A percentile compares a stretch with the other conserved stretches of the same genome.
phyloP scores from a whole-genome alignment of 2,888 invertebrate genomes.

The Machimus atricapillus region DNA sequence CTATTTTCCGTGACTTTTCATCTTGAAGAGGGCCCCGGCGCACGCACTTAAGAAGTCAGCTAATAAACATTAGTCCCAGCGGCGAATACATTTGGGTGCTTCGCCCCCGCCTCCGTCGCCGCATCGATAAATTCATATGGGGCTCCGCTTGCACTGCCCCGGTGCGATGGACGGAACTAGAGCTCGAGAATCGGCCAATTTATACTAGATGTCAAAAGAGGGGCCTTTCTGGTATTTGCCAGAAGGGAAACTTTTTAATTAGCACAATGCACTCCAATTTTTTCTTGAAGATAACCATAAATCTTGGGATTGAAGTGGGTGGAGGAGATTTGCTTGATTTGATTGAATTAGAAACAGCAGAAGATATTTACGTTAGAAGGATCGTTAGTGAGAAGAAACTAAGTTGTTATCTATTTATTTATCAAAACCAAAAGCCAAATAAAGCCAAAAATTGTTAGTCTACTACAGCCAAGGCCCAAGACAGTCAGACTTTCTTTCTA shows the following conservation, averaged over 20 bases:
- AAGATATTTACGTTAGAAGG: background rate
- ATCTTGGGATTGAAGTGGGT: background rate
- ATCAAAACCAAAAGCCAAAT: too few relatives aligned
- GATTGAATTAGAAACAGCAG: background rate
- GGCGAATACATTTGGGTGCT: conserved; percentile 13
- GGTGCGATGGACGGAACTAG: background rate
- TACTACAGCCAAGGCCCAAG: too few relatives aligned
- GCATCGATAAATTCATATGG: background rate
- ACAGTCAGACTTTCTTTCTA: too few relatives aligned
- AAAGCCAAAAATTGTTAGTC: too few relatives aligned
- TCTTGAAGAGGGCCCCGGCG: background rate
- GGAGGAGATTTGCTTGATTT: background rate
- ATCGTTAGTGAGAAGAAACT: background rate
- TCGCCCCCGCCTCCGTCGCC: background rate
- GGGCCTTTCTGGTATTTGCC: background rate
- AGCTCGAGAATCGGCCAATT: background rate
- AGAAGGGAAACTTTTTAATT: background rate
- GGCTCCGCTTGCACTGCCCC: background rate
- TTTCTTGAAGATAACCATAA: background rate
- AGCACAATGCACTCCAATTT: background rate
- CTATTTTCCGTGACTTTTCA: conserved; percentile 26
- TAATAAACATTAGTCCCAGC: conserved; percentile 9
- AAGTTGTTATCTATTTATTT: too few relatives aligned
- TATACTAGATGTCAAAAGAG: background rate
- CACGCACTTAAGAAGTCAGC: conserved; percentile 25